Evolutionary conservation across 2,113 vertebrate genomes (phyloP).

Genomic region (Planiliza haematocheilus): DNA sequence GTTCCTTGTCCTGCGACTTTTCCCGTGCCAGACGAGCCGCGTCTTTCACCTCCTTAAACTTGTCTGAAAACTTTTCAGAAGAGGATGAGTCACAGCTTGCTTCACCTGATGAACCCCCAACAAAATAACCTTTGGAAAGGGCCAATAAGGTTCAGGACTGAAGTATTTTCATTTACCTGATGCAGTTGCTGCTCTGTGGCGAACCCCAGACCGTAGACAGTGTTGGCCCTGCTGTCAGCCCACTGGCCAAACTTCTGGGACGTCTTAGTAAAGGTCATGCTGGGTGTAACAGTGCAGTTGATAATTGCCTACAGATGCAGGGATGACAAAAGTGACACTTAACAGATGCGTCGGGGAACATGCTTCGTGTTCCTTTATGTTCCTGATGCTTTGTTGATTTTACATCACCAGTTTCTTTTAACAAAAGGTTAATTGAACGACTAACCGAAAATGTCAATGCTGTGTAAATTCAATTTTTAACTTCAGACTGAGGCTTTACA

Average conservation of each 20-base stretch:
- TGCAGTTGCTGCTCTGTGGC: constrained; percentile 95
- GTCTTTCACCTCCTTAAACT: constrained; percentile 91
- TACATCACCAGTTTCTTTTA: too few species aligned
- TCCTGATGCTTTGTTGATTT: too few species aligned
- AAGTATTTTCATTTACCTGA: constrained; percentile 84
- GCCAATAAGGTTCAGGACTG: not conserved
- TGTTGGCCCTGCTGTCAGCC: constrained; percentile 97
- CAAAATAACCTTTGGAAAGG: not conserved
- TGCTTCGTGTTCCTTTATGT: too few species aligned
- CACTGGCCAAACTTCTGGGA: constrained; percentile 99
- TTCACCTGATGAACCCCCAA: constrained; percentile 2
- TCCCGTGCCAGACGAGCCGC: constrained; percentile 91
- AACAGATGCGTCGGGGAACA: not conserved
- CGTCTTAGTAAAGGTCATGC: constrained; percentile 98
- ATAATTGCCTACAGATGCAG: constrained; percentile 89
- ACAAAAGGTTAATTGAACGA: too few species aligned
- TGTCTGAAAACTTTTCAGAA: constrained; percentile 80
- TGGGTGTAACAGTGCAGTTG: constrained; percentile 96
- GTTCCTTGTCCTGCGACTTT: constrained; percentile 96
- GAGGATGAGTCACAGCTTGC: not conserved
- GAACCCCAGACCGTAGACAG: constrained; percentile 95
- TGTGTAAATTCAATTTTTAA: not conserved
- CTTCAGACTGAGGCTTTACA: too few species aligned
- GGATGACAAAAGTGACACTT: not conserved
- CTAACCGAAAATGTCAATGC: too few species aligned